phyloP scores from a whole-genome alignment of 2,797 vertebrate genomes.

The Betta splendens region DNA sequence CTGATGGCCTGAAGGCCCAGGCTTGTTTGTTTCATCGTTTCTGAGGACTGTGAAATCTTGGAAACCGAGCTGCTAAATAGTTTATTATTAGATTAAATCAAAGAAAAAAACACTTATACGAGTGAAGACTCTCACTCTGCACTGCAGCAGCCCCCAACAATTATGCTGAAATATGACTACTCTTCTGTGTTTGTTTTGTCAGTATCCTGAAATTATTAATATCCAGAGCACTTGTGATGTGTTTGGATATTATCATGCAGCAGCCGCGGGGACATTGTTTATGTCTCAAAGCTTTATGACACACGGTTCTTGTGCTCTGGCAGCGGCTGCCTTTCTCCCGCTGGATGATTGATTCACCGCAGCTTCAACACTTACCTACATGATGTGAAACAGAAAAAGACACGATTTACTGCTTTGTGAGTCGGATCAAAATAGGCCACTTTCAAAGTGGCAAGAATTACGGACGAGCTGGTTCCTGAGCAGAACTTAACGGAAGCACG shows the following conservation, averaged over 20 bases:
- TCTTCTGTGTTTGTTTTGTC: conserved; percentile 2
- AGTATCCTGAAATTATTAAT: conserved; percentile 23
- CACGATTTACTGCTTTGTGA: not conserved
- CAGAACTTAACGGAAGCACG: conserved; percentile 22
- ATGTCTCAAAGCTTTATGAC: conserved; percentile 20
- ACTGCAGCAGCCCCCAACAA: conserved; percentile 17
- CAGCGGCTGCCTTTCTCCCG: conserved; percentile 6
- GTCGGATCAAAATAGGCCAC: not conserved
- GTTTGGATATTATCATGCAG: conserved; percentile 35
- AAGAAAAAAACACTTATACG: not conserved
- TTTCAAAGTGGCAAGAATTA: conserved; percentile 20
- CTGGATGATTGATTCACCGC: not conserved
- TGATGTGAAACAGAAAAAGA: conserved; percentile 6
- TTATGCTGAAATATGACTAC: conserved; percentile 13
- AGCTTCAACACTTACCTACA: not conserved
- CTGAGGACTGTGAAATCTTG: not conserved
- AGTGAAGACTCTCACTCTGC: not conserved
- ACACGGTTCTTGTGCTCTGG: conserved; percentile 24
- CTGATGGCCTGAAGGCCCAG: not conserved
- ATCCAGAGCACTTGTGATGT: conserved; percentile 19
- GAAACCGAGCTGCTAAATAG: not conserved
- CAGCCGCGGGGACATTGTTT: conserved; percentile 7
- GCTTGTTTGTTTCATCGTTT: not conserved
- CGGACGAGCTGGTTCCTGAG: conserved; percentile 25
- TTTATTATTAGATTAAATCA: too few species aligned